phyloP scores from a whole-genome alignment of 2,113 vertebrate genomes.

The Otolemur garnettii region DNA sequence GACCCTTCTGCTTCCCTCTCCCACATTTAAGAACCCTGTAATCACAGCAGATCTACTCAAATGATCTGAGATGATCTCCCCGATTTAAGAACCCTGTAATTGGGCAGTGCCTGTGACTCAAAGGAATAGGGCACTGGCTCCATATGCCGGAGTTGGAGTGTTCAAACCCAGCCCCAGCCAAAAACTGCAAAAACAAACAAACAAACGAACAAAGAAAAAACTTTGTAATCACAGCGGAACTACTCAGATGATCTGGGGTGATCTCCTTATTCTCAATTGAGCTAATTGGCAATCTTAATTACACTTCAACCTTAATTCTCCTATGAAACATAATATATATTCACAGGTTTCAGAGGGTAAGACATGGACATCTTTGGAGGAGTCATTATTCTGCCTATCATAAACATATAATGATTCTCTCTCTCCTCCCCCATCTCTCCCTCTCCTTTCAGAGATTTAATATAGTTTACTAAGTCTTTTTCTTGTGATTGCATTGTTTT shows the following conservation, averaged over 20 bases:
- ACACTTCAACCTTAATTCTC: not conserved
- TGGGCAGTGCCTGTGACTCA: too few species aligned
- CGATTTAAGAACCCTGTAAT: not conserved
- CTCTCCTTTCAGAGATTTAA: not conserved
- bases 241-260: not conserved
- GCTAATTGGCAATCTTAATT: not conserved
- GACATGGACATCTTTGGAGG: not conserved
- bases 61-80: not conserved
- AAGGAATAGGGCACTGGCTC: too few species aligned
- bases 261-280: constrained; percentile 38
- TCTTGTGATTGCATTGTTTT: not conserved
- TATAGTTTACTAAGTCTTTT: not conserved
- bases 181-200: too few species aligned
- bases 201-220: too few species aligned
- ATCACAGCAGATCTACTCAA: not conserved
- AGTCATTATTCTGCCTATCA: not conserved
- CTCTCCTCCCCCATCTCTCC: too few species aligned
- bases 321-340: not conserved
- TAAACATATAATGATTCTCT: not conserved
- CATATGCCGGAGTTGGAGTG: too few species aligned
- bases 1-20: not conserved
- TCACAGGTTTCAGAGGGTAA: not conserved
- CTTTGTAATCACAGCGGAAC: not conserved
- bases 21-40: not conserved
- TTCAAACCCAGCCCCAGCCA: too few species aligned